These are phyloP conservation scores for Drosophila suzukii DNA, from an alignment of 1,140 invertebrate genomes.

Conservation along the genomic window DNA sequence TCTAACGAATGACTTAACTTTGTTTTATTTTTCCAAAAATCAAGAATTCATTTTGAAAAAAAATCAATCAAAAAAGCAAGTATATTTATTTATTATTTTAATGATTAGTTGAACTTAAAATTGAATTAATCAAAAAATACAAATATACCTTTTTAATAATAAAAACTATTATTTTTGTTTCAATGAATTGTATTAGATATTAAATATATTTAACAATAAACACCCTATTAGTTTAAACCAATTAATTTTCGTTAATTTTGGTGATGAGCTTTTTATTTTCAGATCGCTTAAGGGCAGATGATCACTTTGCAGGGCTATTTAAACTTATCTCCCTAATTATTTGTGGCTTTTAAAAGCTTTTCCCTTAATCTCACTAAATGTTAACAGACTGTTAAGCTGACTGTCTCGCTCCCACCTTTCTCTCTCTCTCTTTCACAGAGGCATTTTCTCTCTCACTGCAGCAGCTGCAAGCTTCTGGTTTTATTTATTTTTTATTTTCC, in stretches of 20 bases:
- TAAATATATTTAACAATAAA: no score
- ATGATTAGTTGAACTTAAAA: no score
- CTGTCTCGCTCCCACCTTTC: neutral
- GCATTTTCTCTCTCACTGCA: slow-evolving; percentile 26
- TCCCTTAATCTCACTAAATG: neutral
- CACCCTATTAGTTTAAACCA: no score
- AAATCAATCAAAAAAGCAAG: no score
- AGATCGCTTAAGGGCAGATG: neutral
- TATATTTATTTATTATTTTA: no score
- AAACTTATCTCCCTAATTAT: neutral
- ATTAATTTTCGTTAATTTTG: neutral
- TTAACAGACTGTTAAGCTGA: slow-evolving; percentile 24
- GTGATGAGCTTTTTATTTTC: neutral
- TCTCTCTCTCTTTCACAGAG: slow-evolving; percentile 7
- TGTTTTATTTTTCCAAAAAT: no score
- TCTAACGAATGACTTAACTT: neutral
- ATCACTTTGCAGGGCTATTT: slow-evolving; percentile 13
- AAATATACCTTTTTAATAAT: no score
- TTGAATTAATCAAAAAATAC: no score
- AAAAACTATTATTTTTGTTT: no score
- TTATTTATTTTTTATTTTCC: slow-evolving; percentile 79
- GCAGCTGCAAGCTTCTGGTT: slow-evolving; percentile 62
- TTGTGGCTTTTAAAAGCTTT: slow-evolving; percentile 17
- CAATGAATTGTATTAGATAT: no score
- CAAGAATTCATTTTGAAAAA: no score